phyloP scores from a whole-genome alignment of 2,113 vertebrate genomes.

The Erythrolamprus reginae region DNA sequence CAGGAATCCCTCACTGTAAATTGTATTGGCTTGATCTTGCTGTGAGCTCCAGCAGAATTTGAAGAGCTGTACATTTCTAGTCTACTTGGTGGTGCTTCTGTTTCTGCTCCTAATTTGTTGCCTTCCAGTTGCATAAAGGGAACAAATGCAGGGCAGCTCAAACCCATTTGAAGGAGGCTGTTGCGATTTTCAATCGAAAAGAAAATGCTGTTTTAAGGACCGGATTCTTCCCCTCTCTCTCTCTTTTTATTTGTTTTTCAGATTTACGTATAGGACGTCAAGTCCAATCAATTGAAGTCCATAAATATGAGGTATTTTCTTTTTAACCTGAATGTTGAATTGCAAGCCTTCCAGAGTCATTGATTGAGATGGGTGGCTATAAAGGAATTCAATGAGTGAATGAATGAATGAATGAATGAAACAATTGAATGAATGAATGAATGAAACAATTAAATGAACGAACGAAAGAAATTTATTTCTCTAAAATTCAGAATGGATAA shows the following conservation, averaged over 20 bases:
- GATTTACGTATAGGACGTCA: conserved; percentile 71
- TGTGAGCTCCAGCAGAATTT: not conserved
- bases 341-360: not conserved
- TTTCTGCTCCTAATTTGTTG: not conserved
- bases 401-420: not conserved
- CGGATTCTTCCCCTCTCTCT: rapidly evolving
- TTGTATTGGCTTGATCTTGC: not conserved
- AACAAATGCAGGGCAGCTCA: not conserved
- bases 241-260: conserved; percentile 42
- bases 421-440: too few relatives aligned
- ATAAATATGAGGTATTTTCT: conserved; percentile 79
- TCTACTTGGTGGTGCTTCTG: not conserved
- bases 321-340: not conserved
- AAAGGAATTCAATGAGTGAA: not conserved
- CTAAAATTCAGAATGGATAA: not conserved
- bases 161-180: not conserved
- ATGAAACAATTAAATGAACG: too few relatives aligned
- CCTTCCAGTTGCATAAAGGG: not conserved
- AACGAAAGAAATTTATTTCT: too few relatives aligned
- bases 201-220: not conserved
- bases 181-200: not conserved
- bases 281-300: conserved; percentile 81
- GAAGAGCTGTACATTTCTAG: not conserved
- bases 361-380: not conserved
- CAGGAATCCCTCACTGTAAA: not conserved